Percentiles rank a stretch among this genome's conserved stretches.
Evolutionary conservation across 64 coral and sea anemone genomes (phyloP).

Genomic region (Cladopsammia gracilis): DNA sequence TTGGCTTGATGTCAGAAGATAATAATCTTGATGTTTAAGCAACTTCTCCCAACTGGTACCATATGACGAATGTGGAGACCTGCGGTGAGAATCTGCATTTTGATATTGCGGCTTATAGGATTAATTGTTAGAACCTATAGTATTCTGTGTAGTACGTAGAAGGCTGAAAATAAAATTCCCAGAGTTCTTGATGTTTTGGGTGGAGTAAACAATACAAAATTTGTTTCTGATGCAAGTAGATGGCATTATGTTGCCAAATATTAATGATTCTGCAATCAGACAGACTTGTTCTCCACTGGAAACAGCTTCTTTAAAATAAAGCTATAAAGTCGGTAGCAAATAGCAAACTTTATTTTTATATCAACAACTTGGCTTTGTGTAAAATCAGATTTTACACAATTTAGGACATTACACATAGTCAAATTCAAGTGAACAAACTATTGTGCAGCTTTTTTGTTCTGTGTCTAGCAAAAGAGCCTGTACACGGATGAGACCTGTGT

Average conservation of each 20-base stretch:
- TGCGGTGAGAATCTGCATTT: no score
- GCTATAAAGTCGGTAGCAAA: not conserved
- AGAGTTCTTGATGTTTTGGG: not conserved
- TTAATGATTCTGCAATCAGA: not conserved
- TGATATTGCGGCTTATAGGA: not conserved
- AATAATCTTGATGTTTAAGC: no score
- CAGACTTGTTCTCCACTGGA: slow-evolving; percentile 4
- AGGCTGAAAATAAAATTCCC: not conserved
- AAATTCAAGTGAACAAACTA: not conserved
- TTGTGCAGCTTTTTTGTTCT: not conserved
- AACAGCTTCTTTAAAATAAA: not conserved
- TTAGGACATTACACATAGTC: not conserved
- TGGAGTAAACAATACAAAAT: not conserved
- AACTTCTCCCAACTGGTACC: no score
- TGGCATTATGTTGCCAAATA: no score
- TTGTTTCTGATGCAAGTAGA: not conserved
- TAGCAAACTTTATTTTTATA: slow-evolving; percentile 54
- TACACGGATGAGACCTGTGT: no score
- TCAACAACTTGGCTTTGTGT: slow-evolving; percentile 5
- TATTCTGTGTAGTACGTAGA: not conserved
- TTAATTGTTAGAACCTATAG: not conserved
- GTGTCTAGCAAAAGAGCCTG: no score
- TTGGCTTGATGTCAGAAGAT: not conserved
- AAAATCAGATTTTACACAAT: slow-evolving; percentile 18
- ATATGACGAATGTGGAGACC: no score